These are phyloP conservation scores for Ichneumoninae sp. DNA, from an alignment of 2,888 invertebrate genomes.

Conservation along the genomic window DNA sequence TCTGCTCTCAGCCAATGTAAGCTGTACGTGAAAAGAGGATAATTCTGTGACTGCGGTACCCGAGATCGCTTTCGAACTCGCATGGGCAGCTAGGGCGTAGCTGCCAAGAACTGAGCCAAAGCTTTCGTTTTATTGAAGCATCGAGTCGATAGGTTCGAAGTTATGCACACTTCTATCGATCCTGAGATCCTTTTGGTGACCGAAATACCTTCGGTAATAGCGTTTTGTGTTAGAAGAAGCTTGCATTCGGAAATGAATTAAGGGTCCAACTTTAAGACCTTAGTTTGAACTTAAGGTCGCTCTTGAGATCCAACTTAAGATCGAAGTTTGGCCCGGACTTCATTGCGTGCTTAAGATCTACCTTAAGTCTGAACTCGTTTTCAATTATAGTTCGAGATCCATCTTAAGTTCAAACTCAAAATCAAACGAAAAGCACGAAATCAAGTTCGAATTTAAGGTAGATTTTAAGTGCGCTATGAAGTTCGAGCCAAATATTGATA, in stretches of 20 bases:
- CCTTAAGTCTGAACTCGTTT: too few species aligned
- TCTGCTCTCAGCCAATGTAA: slow-evolving; percentile 69
- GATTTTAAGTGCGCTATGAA: too few species aligned
- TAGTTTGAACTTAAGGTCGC: too few species aligned
- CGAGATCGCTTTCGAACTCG: slow-evolving; percentile 24
- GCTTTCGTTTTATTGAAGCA: neutral
- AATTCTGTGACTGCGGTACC: slow-evolving; percentile 41
- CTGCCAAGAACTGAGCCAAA: neutral
- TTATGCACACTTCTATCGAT: neutral
- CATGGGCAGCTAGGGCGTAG: neutral
- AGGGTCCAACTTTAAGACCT: too few species aligned
- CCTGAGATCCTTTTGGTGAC: neutral
- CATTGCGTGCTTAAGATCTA: too few species aligned
- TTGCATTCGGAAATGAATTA: too few species aligned
- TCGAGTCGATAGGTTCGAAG: neutral
- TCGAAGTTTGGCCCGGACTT: too few species aligned
- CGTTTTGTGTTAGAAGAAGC: neutral
- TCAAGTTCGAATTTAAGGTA: neutral
- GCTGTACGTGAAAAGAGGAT: slow-evolving; percentile 44
- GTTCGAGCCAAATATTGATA: too few species aligned
- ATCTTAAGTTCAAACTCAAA: neutral
- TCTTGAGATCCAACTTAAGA: too few species aligned
- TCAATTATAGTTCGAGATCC: too few species aligned
- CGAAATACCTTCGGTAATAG: neutral
- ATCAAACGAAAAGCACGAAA: neutral